phyloP scores from a whole-genome alignment of 2,888 invertebrate genomes.

The Dromius quadrimaculatus region DNA sequence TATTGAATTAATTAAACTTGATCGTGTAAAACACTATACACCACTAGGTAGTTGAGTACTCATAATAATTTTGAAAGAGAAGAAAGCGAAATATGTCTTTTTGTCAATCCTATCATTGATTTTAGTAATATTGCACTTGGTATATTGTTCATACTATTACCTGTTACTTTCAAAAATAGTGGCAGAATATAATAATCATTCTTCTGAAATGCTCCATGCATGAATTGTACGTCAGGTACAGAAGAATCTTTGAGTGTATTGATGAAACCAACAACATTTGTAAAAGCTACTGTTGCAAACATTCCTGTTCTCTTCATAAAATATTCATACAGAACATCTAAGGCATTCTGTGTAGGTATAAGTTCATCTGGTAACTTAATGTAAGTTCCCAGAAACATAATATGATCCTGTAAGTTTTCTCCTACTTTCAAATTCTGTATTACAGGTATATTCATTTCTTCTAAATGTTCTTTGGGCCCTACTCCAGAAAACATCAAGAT shows the following conservation, averaged over 20 bases:
- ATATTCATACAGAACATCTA: conserved; percentile 66
- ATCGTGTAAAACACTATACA: too few relatives aligned
- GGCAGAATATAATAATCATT: conserved; percentile 50
- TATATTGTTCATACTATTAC: too few relatives aligned
- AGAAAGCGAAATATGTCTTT: too few relatives aligned
- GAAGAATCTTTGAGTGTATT: conserved; percentile 65
- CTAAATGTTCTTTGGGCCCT: conserved; percentile 64
- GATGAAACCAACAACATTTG: conserved; percentile 68
- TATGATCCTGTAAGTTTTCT: conserved; percentile 66
- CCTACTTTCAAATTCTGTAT: conserved; percentile 66
- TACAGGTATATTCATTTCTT: conserved; percentile 62
- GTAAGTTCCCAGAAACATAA: conserved; percentile 48
- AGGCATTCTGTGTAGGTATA: not conserved
- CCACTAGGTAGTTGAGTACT: too few relatives aligned
- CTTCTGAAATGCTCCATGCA: conserved; percentile 67
- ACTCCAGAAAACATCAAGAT: conserved; percentile 73
- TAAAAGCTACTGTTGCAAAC: conserved; percentile 66
- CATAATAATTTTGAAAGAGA: too few relatives aligned
- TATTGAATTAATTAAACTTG: too few relatives aligned
- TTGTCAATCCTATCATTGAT: too few relatives aligned
- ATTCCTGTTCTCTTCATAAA: conserved; percentile 68
- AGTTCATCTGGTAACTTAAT: conserved; percentile 25
- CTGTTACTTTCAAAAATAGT: not conserved
- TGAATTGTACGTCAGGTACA: conserved; percentile 73
- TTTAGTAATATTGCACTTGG: too few relatives aligned